Evolutionary conservation across 2,888 invertebrate species (phyloP), one percentile per base, ranked within the genome.

Genomic region (Hydroisotoma schaefferi): DNA sequence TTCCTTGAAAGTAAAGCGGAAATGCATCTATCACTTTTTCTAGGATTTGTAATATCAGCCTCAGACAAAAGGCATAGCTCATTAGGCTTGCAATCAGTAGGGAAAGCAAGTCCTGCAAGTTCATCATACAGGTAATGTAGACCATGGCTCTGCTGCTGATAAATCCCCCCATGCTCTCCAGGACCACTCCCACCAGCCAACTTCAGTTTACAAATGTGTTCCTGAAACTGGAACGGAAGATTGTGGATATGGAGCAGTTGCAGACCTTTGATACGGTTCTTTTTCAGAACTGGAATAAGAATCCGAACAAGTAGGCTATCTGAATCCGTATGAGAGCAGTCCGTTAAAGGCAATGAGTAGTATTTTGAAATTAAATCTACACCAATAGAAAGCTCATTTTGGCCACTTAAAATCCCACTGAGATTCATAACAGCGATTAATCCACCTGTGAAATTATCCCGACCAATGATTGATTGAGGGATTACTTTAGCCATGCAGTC

Each of bases 301-400:
- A 70, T 56, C 8, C 70, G 53, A 3, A 65, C 64, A 1, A 70
- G 55, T 10, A 68, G 60, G 0, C 53, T 28, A 6, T 64, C 57
- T 6, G 12, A 2, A 5, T 55, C 47, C 1, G 70, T 69, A 26
- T 67, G 68, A 1, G 67, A 63, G 27, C 72, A 72, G 25, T 72
- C 72, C 0, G 70, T 63, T 0, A 72, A 26, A 1, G 72, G 72
- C 1, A 69, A 52, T 5, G 55, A 58, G 54, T 67, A 72, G 28
- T 72, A 72, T 28, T 61, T 64, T 1, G 61, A 56, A 18, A 67
- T 29, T 3, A 49, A 52, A 8, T 55, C 38, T 23, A 38, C 33
- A 12, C 53, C 47, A 48, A 71, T 59, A 12, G 66, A 52, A 1
- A 56, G 22, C 38, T 62, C 26, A 10, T 29, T 27, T 27, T 20